phyloP scores from a whole-genome alignment of 1,140 invertebrate genomes.

The Colletes gigas region DNA sequence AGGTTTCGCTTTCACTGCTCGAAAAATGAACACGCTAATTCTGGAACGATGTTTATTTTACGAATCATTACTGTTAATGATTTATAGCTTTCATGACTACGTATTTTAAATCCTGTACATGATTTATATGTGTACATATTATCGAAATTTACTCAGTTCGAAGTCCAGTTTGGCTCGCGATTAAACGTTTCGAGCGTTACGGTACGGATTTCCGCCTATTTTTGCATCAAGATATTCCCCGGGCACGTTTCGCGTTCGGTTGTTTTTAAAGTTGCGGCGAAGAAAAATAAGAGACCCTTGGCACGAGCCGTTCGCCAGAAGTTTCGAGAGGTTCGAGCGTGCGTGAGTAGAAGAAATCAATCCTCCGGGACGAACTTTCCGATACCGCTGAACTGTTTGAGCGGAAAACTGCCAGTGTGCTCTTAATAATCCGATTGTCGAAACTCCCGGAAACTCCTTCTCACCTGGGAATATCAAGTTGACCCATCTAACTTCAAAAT shows the following conservation, averaged over 20 bases:
- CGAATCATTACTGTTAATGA: no score
- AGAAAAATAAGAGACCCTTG: conserved; percentile 34
- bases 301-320: conserved; percentile 28
- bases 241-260: conserved; percentile 30
- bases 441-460: no score
- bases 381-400: background rate
- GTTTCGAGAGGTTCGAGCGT: conserved; percentile 27
- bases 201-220: background rate
- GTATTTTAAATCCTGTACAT: no score
- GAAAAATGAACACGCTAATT: no score
- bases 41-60: no score
- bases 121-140: no score
- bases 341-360: conserved; percentile 44
- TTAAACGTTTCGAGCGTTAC: background rate
- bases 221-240: background rate
- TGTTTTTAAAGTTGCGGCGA: conserved; percentile 29
- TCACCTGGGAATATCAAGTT: no score
- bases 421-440: background rate
- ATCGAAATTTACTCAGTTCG: background rate
- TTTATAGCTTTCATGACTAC: no score
- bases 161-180: background rate
- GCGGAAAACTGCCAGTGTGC: background rate
- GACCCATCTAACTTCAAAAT: no score
- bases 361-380: conserved; percentile 6
- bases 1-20: no score